These are phyloP conservation scores for Campylomormyrus tamandua DNA, from an alignment of 2,113 vertebrate species.

Conservation along the genomic window DNA sequence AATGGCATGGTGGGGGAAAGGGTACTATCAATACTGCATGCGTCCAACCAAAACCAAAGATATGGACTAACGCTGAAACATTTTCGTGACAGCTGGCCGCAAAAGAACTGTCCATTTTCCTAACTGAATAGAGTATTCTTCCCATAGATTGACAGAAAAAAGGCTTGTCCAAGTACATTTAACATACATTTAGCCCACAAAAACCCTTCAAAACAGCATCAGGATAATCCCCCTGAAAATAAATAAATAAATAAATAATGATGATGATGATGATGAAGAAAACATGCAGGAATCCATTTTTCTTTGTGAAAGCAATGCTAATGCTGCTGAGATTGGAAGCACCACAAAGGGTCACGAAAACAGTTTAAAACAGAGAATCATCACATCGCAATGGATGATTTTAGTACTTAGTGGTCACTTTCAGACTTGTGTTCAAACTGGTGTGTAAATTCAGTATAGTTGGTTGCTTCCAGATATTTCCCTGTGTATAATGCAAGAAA, in stretches of 20 bases:
- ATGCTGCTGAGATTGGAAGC: neutral
- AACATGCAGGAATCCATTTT: neutral
- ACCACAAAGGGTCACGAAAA: neutral
- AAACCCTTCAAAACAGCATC: neutral
- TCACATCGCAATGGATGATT: neutral
- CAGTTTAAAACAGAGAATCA: neutral
- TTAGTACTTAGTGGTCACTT: neutral
- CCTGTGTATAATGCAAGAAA: neutral
- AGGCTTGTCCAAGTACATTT: neutral
- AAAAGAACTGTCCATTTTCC: neutral
- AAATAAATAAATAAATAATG: neutral
- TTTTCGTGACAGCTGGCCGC: neutral
- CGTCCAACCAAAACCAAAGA: neutral
- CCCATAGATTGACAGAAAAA: neutral
- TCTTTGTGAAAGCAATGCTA: neutral
- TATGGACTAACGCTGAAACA: neutral
- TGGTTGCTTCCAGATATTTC: no score
- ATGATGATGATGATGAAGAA: neutral
- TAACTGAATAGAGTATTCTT: neutral
- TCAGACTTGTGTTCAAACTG: neutral
- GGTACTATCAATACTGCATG: neutral
- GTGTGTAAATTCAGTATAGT: neutral
- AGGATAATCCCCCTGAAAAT: no score
- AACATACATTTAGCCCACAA: neutral
- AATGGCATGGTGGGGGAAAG: neutral